Conservation (phyloP, 2,888 invertebrate genomes). For the Allophyes oxyacanthae region DNA sequence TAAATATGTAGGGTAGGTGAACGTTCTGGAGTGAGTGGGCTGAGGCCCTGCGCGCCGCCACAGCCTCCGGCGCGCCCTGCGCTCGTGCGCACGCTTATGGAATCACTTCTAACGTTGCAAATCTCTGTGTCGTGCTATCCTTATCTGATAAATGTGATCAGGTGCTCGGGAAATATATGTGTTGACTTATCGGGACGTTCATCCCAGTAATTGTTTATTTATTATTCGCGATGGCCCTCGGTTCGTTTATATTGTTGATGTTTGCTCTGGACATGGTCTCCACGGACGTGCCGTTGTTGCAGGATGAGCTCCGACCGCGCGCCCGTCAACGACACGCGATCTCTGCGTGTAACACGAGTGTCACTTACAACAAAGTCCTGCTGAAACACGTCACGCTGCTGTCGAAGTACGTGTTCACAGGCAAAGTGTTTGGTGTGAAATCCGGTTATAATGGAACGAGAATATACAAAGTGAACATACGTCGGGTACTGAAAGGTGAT, state of each 20-base stretch:
- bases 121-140: slow-evolving; percentile 54
- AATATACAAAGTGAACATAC: slow-evolving; percentile 80
- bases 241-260: slow-evolving; percentile 65
- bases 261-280: slow-evolving; percentile 61
- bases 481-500: slow-evolving; percentile 82
- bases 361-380: slow-evolving; percentile 70
- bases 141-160: slow-evolving; percentile 46
- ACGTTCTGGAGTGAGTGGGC: slow-evolving; percentile 85
- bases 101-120: slow-evolving; percentile 56
- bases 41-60: slow-evolving; percentile 69
- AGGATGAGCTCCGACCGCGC: slow-evolving; percentile 11
- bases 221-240: slow-evolving; percentile 63
- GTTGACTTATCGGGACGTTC: slow-evolving; percentile 43
- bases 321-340: slow-evolving; percentile 52
- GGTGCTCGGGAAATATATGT: slow-evolving; percentile 38
- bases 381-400: slow-evolving; percentile 75
- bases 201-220: slow-evolving; percentile 51
- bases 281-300: slow-evolving; percentile 60
- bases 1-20: slow-evolving; percentile 87
- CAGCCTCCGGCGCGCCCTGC: slow-evolving; percentile 81
- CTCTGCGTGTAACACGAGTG: slow-evolving; percentile 64
- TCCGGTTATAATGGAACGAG: slow-evolving; percentile 64
- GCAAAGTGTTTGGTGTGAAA: slow-evolving; percentile 76
- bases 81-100: slow-evolving; percentile 80
- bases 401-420: slow-evolving; percentile 82